Conservation (phyloP, 2,113 vertebrate genomes). For the Bubalus kerabau region DNA sequence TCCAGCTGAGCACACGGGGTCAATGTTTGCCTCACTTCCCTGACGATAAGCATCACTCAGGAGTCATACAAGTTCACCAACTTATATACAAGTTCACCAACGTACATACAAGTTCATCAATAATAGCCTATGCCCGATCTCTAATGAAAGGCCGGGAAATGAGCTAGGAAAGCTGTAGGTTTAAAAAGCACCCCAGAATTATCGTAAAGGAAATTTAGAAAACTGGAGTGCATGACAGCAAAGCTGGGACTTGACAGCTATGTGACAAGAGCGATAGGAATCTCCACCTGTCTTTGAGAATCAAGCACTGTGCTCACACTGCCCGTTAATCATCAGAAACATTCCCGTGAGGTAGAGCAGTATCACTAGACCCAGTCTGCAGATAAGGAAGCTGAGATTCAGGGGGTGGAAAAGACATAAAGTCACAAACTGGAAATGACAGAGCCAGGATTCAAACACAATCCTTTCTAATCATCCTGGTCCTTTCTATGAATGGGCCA, state of each 20-base stretch:
- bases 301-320: rapidly evolving
- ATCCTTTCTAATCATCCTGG: not conserved
- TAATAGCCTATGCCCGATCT: not conserved
- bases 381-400: not conserved
- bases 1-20: not conserved
- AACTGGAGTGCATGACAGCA: not conserved
- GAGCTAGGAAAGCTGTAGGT: not conserved
- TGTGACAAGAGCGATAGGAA: not conserved
- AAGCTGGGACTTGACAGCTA: not conserved
- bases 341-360: rapidly evolving
- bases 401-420: not conserved
- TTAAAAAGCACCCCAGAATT: not conserved
- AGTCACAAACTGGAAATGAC: not conserved
- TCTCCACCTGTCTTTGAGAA: not conserved
- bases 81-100: not conserved
- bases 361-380: not conserved
- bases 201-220: not conserved
- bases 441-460: not conserved
- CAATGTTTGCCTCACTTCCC: not conserved
- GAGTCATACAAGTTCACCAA: not conserved
- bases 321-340: not conserved
- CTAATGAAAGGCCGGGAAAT: not conserved
- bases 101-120: not conserved
- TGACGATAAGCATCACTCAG: not conserved
- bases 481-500: not conserved